Evolutionary conservation across 2,113 vertebrate species (phyloP).

Genomic region (Etia nguti): DNA sequence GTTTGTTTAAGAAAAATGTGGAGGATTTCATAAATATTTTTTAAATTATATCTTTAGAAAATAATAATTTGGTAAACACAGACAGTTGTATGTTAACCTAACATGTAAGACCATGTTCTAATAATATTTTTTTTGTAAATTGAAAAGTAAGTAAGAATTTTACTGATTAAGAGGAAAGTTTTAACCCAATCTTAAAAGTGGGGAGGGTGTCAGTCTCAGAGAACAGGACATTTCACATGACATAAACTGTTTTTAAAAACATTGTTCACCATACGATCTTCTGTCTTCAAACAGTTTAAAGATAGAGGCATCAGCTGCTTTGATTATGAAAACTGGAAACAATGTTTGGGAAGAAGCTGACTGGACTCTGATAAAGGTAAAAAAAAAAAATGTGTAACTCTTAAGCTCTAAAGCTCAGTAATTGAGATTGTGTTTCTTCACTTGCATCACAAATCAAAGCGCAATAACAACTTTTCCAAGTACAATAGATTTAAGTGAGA

Average conservation of each 20-base stretch:
- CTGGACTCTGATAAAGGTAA: not conserved
- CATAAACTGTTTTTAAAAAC: not conserved
- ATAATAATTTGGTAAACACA: not conserved
- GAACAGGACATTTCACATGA: not conserved
- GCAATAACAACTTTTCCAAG: not conserved
- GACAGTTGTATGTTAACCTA: not conserved
- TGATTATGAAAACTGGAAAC: not conserved
- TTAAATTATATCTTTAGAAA: not conserved
- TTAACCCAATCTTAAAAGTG: not conserved
- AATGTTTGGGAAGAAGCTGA: not conserved
- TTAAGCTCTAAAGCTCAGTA: not conserved
- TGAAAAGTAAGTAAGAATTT: not conserved
- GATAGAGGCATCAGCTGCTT: not conserved
- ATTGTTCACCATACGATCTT: not conserved
- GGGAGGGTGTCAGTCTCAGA: not conserved
- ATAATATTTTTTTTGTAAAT: not conserved
- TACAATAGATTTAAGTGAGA: not conserved
- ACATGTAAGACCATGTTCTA: not conserved
- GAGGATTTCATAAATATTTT: not conserved
- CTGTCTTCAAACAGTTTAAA: not conserved
- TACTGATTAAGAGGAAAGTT: not conserved
- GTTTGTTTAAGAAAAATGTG: not conserved
- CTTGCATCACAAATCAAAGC: not conserved
- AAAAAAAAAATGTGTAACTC: not conserved
- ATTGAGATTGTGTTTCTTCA: not conserved